Evolutionary conservation across 2,113 vertebrate genomes (phyloP), one percentile per base, ranked within the genome.

Genomic region (Chamaetylas fuelleborni): DNA sequence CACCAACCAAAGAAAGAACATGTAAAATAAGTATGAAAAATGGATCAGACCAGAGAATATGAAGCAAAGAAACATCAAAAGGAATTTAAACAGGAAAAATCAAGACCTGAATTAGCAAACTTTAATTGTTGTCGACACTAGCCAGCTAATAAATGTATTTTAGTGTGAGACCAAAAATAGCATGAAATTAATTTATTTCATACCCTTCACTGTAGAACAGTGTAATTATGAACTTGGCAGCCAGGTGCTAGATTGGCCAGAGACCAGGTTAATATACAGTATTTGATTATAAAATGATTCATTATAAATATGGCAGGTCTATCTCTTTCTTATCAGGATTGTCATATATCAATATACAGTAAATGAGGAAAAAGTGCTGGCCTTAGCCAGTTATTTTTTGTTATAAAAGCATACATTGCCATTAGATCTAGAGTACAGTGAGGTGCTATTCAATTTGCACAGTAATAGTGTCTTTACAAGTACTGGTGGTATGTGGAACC

Each of bases 201-300:
- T 83, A 94, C 40, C 51, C 57, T 96, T 96, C 90, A 40, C 60
- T 86, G 81, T 88, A 95, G 76, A 94, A 91, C 24, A 80, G 62
- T 53, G 51, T 51, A 58, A 86, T 95, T 94, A 96, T 89, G 81
- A 94, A 83, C 79, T 93, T 96, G 80, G 90, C 89, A 65, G 47
- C 87, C 77, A 91, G 76, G 92, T 95, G 40, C 25, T 64, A 60
- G 36, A 90, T 91, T 92, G 94, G 90, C 90, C 80, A 90, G 78
- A 93, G 60, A 93, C 93, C 91, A 95, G 70, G 36, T 87, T 86
- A 93, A 91, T 90, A 77, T 50, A 94, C n/a, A 72, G 47, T 73
- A 78, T 96, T 87, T 95, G 95, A 92, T 96, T 96, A 95, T 90
- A 95, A 96, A 95, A 89, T 38, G 31, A 95, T 93, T 86, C 86